Evolutionary conservation across 2,113 vertebrate genomes (phyloP).

Genomic region (Rhea pennata): DNA sequence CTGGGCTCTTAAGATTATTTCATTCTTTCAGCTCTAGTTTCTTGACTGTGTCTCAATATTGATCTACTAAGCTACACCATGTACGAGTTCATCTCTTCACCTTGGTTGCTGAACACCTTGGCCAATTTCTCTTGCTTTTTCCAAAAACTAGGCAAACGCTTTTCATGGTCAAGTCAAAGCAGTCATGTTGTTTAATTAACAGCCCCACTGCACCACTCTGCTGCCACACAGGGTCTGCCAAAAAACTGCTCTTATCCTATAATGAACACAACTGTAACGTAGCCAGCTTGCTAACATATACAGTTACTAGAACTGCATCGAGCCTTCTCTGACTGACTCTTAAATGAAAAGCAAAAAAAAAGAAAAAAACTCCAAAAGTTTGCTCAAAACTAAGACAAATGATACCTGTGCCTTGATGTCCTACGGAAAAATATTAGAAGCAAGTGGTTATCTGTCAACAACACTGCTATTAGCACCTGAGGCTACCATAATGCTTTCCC

Average conservation of each 20-base stretch:
- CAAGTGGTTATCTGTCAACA: accelerated
- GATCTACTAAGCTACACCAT: not conserved
- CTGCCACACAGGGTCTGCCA: not conserved
- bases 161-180: not conserved
- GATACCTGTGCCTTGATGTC: not conserved
- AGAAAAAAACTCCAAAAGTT: not conserved
- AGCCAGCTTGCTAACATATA: not conserved
- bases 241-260: not conserved
- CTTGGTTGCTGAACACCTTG: accelerated
- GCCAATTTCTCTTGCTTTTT: not conserved
- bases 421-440: not conserved
- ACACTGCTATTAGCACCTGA: not conserved
- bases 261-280: accelerated
- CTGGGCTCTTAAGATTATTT: not conserved
- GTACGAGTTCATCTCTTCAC: not conserved
- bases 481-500: not conserved
- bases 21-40: not conserved
- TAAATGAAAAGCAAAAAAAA: not conserved
- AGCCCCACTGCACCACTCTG: accelerated
- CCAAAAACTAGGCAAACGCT: not conserved
- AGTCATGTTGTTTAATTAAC: not conserved
- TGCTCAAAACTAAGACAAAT: not conserved
- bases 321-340: not conserved
- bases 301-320: accelerated
- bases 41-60: not conserved